A percentile compares a stretch with the other conserved stretches of the same genome.
phyloP scores from a whole-genome alignment of 2,888 invertebrate species.

The Heteromyza rotundicornis region DNA sequence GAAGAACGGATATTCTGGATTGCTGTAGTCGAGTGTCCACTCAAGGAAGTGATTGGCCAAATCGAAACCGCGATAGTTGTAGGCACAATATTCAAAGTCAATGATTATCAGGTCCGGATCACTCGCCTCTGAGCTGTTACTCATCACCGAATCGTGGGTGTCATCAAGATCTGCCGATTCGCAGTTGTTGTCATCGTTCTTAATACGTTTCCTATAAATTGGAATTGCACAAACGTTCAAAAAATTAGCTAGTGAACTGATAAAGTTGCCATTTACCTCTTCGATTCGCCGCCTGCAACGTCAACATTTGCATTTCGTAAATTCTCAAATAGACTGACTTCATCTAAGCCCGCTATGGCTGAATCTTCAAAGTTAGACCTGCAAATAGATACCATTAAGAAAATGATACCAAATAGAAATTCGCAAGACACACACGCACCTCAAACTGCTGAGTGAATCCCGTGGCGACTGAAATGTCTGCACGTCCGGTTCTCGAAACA shows the following conservation, averaged over 20 bases:
- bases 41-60: slow-evolving; percentile 94
- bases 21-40: slow-evolving; percentile 89
- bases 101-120: slow-evolving; percentile 76
- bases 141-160: slow-evolving; percentile 38
- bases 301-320: slow-evolving; percentile 9
- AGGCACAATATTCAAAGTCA: slow-evolving; percentile 95
- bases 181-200: slow-evolving; percentile 1
- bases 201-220: slow-evolving; percentile 18
- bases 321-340: slow-evolving; percentile 2
- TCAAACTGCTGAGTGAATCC: slow-evolving; percentile 42
- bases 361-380: slow-evolving; percentile 18
- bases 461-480: slow-evolving; percentile 35
- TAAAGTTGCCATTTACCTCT: slow-evolving; percentile 7
- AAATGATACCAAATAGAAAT: background rate
- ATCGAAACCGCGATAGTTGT: slow-evolving; percentile 92
- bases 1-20: slow-evolving; percentile 78
- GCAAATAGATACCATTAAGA: background rate
- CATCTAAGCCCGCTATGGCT: background rate
- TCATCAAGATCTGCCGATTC: slow-evolving; percentile 37
- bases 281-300: background rate
- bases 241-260: background rate
- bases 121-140: slow-evolving; percentile 27
- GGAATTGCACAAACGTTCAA: too few species aligned
- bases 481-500: slow-evolving; percentile 61
- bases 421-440: slow-evolving; percentile 39